Conservation (phyloP, 2,888 invertebrate species). For the Oeneis ivallda region DNA sequence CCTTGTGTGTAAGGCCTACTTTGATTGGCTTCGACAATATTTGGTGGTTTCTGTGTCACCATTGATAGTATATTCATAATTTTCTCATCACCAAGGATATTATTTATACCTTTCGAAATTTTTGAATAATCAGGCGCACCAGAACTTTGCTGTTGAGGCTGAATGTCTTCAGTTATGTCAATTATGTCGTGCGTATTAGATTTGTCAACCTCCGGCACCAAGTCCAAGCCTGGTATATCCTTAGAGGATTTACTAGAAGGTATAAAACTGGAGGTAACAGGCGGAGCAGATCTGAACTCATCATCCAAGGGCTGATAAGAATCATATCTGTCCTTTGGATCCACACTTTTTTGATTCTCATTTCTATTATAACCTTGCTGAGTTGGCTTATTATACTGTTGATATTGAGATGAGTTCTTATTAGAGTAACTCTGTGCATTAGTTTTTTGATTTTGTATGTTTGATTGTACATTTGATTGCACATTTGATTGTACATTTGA, state of each 20-base stretch:
- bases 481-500: constrained; percentile 33
- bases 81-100: constrained; percentile 84
- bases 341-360: constrained; percentile 49
- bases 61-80: constrained; percentile 82
- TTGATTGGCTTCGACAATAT: constrained; percentile 22
- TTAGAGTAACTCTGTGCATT: constrained; percentile 43
- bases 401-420: constrained; percentile 47
- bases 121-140: constrained; percentile 77
- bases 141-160: constrained; percentile 31
- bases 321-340: constrained; percentile 57
- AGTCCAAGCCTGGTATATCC: constrained; percentile 88
- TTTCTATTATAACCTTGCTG: constrained; percentile 47
- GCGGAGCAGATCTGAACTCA: constrained; percentile 41
- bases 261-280: constrained; percentile 56
- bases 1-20: constrained; percentile 15
- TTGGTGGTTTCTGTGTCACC: constrained; percentile 49
- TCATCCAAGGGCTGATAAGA: constrained; percentile 49
- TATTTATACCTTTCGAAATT: constrained; percentile 83
- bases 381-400: constrained; percentile 45
- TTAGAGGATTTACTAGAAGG: constrained; percentile 60
- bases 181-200: constrained; percentile 54
- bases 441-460: constrained; percentile 30
- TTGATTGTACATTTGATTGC: constrained; percentile 41
- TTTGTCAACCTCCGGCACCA: constrained; percentile 77
- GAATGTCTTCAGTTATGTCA: constrained; percentile 56